These are phyloP conservation scores for Ciconia nigra DNA, from an alignment of 2,797 vertebrate species.

Conservation along the genomic window DNA sequence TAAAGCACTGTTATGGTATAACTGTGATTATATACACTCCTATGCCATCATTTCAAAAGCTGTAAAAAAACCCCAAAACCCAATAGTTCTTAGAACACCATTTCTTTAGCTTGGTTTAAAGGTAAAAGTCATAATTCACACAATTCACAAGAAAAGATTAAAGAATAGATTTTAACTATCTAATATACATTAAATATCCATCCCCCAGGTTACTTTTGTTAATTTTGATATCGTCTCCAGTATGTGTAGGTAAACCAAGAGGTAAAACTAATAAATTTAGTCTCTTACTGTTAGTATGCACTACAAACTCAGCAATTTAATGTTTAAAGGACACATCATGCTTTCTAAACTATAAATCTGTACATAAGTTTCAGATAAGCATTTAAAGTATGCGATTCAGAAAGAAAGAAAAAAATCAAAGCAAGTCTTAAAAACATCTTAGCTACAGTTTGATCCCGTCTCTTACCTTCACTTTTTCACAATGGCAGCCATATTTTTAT, in stretches of 20 bases:
- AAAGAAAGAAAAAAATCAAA: background rate
- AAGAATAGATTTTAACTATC: background rate
- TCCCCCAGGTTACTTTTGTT: background rate
- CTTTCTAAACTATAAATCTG: background rate
- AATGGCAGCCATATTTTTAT: constrained; percentile 52
- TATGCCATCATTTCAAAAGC: background rate
- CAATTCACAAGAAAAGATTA: background rate
- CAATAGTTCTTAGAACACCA: background rate
- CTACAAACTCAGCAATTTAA: background rate
- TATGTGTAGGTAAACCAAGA: background rate
- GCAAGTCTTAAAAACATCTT: background rate
- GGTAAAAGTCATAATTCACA: background rate
- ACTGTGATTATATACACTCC: background rate
- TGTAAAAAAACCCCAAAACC: fast-evolving
- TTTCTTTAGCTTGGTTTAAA: background rate
- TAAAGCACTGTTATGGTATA: background rate
- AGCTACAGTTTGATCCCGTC: background rate
- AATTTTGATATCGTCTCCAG: background rate
- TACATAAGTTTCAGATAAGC: background rate
- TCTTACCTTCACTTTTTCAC: constrained; percentile 54
- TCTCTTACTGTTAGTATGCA: background rate
- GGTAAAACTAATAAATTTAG: background rate
- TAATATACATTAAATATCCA: background rate
- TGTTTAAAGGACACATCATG: background rate
- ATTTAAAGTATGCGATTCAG: background rate